phyloP scores from a whole-genome alignment of 2,113 vertebrate species.

The Malurus melanocephalus region DNA sequence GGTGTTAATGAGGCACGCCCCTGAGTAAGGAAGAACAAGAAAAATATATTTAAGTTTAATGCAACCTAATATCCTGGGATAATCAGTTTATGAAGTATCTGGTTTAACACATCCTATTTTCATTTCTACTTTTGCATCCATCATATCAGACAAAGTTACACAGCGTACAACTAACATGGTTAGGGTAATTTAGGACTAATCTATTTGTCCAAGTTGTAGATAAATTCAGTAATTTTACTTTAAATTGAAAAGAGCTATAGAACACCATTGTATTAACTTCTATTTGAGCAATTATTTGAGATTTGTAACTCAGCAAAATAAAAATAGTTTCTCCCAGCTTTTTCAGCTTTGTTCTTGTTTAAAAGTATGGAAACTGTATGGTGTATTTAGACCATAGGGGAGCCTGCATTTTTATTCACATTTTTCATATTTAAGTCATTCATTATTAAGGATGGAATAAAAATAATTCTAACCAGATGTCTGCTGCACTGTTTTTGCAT shows the following conservation, averaged over 20 bases:
- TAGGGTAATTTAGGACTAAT: not conserved
- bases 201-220: not conserved
- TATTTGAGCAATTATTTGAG: not conserved
- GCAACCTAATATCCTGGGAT: not conserved
- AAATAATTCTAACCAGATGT: not conserved
- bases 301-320: not conserved
- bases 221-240: not conserved
- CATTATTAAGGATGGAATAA: not conserved
- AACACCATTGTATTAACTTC: not conserved
- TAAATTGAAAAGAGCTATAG: not conserved
- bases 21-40: slow-evolving; percentile 62
- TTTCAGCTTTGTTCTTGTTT: not conserved
- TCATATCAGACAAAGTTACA: not conserved
- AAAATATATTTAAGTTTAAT: not conserved
- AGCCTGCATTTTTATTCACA: not conserved
- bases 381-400: not conserved
- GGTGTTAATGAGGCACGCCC: slow-evolving; percentile 84
- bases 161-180: not conserved
- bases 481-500: not conserved
- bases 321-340: not conserved
- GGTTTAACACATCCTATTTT: not conserved
- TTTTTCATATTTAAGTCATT: not conserved
- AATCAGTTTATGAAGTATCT: not conserved
- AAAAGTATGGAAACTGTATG: not conserved
- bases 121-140: not conserved